A percentile compares a stretch with the other conserved stretches of the same genome.
Conservation (phyloP, 1,140 invertebrate genomes). For the Nautilus pompilius region DNA sequence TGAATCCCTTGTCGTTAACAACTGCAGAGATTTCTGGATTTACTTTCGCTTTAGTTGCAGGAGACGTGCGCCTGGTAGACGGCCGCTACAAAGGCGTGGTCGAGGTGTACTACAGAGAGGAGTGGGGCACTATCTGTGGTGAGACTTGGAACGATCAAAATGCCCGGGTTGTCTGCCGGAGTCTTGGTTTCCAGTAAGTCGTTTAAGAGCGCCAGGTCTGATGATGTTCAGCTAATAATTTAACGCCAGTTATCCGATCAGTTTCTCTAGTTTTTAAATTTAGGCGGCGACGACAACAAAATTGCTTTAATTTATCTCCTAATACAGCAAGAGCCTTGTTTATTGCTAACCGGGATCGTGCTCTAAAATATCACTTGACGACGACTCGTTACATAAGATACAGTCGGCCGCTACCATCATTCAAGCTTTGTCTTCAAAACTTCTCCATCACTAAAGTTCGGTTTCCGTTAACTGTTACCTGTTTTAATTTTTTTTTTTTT, state of each 20-base stretch:
- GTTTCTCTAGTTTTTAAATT: slow-evolving; percentile 2
- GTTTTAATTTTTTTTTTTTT: too few relatives aligned
- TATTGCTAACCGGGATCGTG: not conserved
- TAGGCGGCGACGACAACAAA: not conserved
- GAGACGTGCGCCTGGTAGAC: slow-evolving; percentile 16
- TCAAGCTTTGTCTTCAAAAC: too few relatives aligned
- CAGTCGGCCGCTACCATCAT: too few relatives aligned
- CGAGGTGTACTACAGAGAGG: slow-evolving; percentile 67
- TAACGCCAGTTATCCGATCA: too few relatives aligned
- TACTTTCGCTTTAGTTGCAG: too few relatives aligned
- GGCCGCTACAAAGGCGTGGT: slow-evolving; percentile 60
- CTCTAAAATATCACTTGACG: not conserved
- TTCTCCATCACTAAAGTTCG: too few relatives aligned
- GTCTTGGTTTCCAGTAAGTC: slow-evolving; percentile 59
- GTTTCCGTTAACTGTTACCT: too few relatives aligned
- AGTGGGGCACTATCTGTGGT: slow-evolving; percentile 74
- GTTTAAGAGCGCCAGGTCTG: slow-evolving; percentile 5
- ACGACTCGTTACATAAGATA: too few relatives aligned
- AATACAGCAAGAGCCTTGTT: not conserved
- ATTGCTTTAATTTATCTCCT: not conserved
- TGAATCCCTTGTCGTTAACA: too few relatives aligned
- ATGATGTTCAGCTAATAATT: too few relatives aligned
- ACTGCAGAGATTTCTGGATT: too few relatives aligned
- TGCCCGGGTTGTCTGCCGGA: slow-evolving; percentile 69
- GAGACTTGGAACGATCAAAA: slow-evolving; percentile 69